Percentiles rank a stretch among this genome's conserved stretches.
These are phyloP conservation scores for Zaprionus capensis DNA, from an alignment of 1,140 invertebrate genomes.

Conservation along the genomic window DNA sequence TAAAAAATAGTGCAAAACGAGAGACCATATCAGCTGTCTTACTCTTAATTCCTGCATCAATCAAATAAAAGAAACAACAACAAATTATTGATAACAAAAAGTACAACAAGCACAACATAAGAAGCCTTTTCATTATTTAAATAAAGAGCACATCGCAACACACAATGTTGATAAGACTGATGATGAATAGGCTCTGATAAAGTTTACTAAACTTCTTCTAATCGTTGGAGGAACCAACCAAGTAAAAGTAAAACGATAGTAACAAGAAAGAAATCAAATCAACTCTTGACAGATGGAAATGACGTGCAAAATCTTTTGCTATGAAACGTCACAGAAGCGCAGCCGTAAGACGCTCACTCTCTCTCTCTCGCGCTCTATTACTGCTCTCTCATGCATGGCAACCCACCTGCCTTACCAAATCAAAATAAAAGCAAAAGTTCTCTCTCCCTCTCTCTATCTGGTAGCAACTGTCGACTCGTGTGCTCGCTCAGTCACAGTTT, in stretches of 20 bases:
- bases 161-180: slow-evolving; percentile 51
- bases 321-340: slow-evolving; percentile 27
- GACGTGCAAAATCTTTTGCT: slow-evolving; percentile 24
- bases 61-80: slow-evolving; percentile 13
- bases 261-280: slow-evolving; percentile 13
- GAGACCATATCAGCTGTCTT: background rate
- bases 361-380: slow-evolving; percentile 12
- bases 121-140: background rate
- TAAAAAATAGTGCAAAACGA: background rate
- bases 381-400: background rate
- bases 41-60: slow-evolving; percentile 20
- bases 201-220: background rate
- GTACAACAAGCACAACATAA: background rate
- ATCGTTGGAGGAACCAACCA: background rate
- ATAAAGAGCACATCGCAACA: slow-evolving; percentile 24
- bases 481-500: slow-evolving; percentile 51
- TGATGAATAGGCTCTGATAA: background rate
- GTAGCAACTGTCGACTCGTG: slow-evolving; percentile 6
- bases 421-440: slow-evolving; percentile 36
- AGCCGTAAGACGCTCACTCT: slow-evolving; percentile 36
- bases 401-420: slow-evolving; percentile 43
- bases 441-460: background rate
- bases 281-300: slow-evolving; percentile 22
- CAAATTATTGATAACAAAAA: slow-evolving; percentile 6
- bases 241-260: slow-evolving; percentile 32